Evolutionary conservation across 2,888 invertebrate species (phyloP), one percentile per base, ranked within the genome.

Genomic region (Idaea straminata): DNA sequence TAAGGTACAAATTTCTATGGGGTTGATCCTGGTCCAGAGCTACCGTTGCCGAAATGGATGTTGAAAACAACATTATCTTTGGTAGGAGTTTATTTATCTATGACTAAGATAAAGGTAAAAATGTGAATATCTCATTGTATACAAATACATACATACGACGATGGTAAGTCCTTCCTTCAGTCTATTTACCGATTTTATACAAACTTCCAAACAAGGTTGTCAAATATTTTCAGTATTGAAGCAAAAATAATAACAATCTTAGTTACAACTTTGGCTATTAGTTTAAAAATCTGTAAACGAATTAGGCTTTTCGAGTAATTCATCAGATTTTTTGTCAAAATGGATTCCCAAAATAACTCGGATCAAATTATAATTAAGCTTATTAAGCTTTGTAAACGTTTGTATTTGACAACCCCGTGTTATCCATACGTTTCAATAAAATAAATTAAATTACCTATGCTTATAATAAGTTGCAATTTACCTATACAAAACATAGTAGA

Each of bases 31-130:
- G 25, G 25, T 25, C 25, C 25, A 25, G 25, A 25, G 25, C 25
- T 25, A 1, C 25, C 25, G 25, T 25, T 25, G 1, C 25, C 25
- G 25, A 25, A 25, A 25, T 2, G 25, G 25, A 25, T 25, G 25
- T 25, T 25, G 25, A 25, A 25, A 25, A 25, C 25, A 25, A 25
- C 25, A 25, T 36, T 71, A 60, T 89, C 90, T 91, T 91, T 91
- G 91, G 91, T 90, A 88, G 83, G 79, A 81, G 69, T 89, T 89
- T 89, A 88, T 84, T 77, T 78, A 73, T 81, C 47, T 47, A 82
- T 83, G 81, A 78, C 81, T 83, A 85, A 79, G 77, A 82, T 71
- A 80, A 73, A 76, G 75, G 66, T 77, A 69, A 75, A 73, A 66
- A 35, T 47, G 47, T 47, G 47, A 47, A 47, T 47, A 47, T 47